Base-by-base conservation (phyloP, 2,888 invertebrate genomes). In the Nomada lathburiana region DNA sequence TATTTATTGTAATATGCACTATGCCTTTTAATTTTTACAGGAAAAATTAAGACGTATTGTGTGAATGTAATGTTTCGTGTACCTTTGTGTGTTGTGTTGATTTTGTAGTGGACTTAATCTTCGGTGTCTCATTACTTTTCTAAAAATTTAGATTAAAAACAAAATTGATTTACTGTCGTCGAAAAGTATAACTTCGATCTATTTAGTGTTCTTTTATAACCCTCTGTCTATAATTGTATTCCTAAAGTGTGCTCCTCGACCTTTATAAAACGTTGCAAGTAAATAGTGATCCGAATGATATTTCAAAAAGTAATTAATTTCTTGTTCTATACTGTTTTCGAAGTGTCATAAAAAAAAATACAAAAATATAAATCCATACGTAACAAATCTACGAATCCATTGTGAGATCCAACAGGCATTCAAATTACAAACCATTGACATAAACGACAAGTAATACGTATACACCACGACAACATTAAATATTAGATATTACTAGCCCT, bases 401-500 rank as follows among this genome's bases (percentile, higher is more conserved):
- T 16, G 47, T 47, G 11, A 3, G 16, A 47, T 47, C 47, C 47
- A 47, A 47, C 47, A 16, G 47, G 47, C 47, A 16, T 47, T 47
- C 3, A 47, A 47, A 47, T 47, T 47, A 3, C 47, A 13, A 47
- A 16, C 47, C 2, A 47, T 47, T 13, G 13, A 11, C 2, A 47
- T 47, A 47, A 47, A 47, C 36, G 36, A 36, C 36, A 47, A 13
- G 47, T 36, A 47, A 65, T 36, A 53, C 53, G 44, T 3, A 44
- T 42, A 57, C 3, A 47, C 2, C 29, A 68, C n/a, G 65, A 57
- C 26, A 78, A 10, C 20, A 71, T 78, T 80, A 72, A 62, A 65
- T 16, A 63, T 60, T 77, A 60, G 18, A 10, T 62, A 72, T 68
- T 64, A 68, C 64, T 60, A 63, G 44, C 84, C 86, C 74, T 79